Base-by-base conservation (phyloP, 1,140 invertebrate genomes). In the Rhagoletis pomonella region DNA sequence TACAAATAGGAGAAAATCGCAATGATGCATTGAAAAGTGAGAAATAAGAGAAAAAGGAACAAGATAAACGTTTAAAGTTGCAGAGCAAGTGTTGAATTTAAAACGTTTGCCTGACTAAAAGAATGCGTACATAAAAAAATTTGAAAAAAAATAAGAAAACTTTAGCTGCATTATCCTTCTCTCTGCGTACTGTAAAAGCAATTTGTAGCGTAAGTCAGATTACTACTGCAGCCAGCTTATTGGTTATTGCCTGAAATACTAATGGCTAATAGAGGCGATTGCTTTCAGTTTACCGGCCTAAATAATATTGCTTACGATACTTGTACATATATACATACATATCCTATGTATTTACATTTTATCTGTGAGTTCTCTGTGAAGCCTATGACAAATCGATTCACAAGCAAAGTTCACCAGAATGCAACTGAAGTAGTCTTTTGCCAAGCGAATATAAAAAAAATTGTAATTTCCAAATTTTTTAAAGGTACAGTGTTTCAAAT, bases 381-480 rank as follows among this genome's bases (percentile, higher is more conserved):
- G 87, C 73, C 67, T 85, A 88, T 88, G 85, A 84, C 77, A 88
- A 88, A 88, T 88, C 87, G 85, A 88, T 88, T 88, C 86, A 85
- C 86, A 29, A 29, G 29, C 50, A 88, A 86, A 86, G 69, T 39
- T 47, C 69, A 29, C 12, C 44, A 39, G 14, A 77, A 77, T 50
- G 69, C 69, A 77, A 7, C 44, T 77, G 42, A 77, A 77, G 69
- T 77, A 77, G 69, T n/a, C 69, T 44, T 77, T 44, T 44, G 44
- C 17, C 69, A 77, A 77, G 17, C 42, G 10, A 2, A 17, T n/a
- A 47, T 77, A 47, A 77, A 50, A 44, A 14, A 12, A 77, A 14
- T 44, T 4, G 9, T 39, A 1, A 44, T 47, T 77, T 77, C 47
- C 1, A 29, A 47, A 39, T 42, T 67, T 10, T 7, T 67, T 42